Evolutionary conservation across 37 sponge, comb jelly and placozoan species (phyloP).

Genomic region (Cladorhizidae sp.): DNA sequence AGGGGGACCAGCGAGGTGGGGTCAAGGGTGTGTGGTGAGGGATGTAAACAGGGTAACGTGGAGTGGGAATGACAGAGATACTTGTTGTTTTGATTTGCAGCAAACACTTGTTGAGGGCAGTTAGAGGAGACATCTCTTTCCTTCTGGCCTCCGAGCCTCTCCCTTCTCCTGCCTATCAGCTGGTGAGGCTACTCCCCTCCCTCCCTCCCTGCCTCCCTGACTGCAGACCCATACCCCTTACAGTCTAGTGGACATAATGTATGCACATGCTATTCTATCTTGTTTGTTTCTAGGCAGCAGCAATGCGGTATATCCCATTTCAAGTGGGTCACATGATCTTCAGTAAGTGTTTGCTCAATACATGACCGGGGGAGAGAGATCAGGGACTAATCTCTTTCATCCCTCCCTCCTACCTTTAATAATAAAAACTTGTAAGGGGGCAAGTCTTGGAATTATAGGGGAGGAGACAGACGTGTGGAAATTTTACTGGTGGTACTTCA

Average conservation of each 20-base stretch:
- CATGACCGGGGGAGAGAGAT: not conserved
- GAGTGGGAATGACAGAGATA: too few relatives aligned
- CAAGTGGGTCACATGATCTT: conserved; percentile 24
- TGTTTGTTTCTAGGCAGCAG: conserved; percentile 29
- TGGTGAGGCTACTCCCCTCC: conserved; percentile 32
- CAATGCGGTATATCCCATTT: conserved; percentile 43
- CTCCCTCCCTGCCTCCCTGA: too few relatives aligned
- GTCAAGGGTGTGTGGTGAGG: too few relatives aligned
- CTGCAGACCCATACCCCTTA: too few relatives aligned
- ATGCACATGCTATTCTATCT: not conserved
- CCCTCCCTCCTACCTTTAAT: too few relatives aligned
- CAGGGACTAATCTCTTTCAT: not conserved
- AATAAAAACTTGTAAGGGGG: too few relatives aligned
- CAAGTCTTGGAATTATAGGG: too few relatives aligned
- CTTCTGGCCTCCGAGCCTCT: conserved; percentile 46
- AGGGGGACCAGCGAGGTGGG: not conserved
- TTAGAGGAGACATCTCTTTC: conserved; percentile 27
- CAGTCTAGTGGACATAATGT: not conserved
- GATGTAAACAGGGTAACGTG: too few relatives aligned
- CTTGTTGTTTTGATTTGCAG: not conserved
- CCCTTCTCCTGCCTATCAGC: conserved; percentile 41
- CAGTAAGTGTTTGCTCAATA: conserved; percentile 27
- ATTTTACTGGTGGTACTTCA: not conserved
- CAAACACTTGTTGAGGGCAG: conserved; percentile 35
- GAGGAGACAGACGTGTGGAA: too few relatives aligned